A percentile compares a stretch with the other conserved stretches of the same genome.
Evolutionary conservation across 2,888 invertebrate genomes (phyloP).

Genomic region (Myopa tessellatipennis): DNA sequence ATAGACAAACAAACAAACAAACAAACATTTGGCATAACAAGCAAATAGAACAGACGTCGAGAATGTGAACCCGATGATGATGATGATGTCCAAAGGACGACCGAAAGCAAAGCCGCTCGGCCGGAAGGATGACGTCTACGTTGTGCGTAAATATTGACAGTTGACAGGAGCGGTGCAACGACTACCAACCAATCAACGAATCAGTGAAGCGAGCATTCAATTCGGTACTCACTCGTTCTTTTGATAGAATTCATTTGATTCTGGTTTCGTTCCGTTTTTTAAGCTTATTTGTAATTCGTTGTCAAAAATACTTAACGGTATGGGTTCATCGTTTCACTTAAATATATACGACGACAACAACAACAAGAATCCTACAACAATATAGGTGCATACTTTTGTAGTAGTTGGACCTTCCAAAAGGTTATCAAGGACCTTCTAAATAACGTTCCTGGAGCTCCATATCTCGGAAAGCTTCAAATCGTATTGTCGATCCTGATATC

Average conservation of each 20-base stretch:
- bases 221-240: not conserved
- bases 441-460: too few species aligned
- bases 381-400: too few species aligned
- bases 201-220: not conserved
- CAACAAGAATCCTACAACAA: too few species aligned
- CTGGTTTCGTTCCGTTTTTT: not conserved
- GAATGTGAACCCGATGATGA: not conserved
- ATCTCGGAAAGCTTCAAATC: too few species aligned
- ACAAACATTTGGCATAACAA: conserved; percentile 54
- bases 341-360: too few species aligned
- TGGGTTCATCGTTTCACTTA: too few species aligned
- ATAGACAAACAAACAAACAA: conserved; percentile 48
- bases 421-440: too few species aligned
- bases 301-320: not conserved
- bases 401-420: too few species aligned
- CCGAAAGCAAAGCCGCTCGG: not conserved
- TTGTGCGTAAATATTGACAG: conserved; percentile 39
- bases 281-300: not conserved
- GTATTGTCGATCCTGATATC: too few species aligned
- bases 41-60: conserved; percentile 47
- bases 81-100: conserved; percentile 11
- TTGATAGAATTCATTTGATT: not conserved
- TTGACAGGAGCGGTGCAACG: conserved; percentile 35
- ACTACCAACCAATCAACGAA: not conserved
- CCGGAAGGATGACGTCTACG: conserved; percentile 26